Conservation (phyloP, 1,140 invertebrate species). For the Aphelinus atriplicis region DNA sequence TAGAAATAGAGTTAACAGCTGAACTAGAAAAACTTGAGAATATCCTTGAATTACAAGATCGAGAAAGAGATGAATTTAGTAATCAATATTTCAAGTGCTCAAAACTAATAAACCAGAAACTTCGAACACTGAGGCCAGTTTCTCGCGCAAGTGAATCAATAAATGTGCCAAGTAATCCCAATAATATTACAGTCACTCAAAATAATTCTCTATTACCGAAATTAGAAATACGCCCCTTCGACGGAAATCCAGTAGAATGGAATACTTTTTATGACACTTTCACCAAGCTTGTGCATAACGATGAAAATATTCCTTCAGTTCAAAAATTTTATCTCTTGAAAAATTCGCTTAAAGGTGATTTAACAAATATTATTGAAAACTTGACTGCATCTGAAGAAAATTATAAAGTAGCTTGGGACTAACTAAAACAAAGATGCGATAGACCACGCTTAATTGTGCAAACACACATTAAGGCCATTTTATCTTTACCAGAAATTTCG, state of each 20-base stretch:
- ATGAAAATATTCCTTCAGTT: not conserved
- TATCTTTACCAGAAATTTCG: not conserved
- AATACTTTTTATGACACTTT: not conserved
- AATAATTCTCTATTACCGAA: slow-evolving; percentile 29
- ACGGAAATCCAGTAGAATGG: not conserved
- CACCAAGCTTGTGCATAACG: not conserved
- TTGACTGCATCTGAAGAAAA: not conserved
- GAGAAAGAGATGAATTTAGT: not conserved
- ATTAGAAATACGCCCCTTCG: slow-evolving; percentile 25
- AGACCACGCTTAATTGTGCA: not conserved
- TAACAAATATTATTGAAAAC: not conserved
- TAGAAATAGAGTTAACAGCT: not conserved
- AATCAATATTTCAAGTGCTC: not conserved
- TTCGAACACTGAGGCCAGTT: not conserved
- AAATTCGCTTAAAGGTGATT: not conserved
- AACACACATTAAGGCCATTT: not conserved
- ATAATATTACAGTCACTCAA: not conserved
- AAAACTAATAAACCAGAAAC: not conserved
- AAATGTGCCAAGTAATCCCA: not conserved
- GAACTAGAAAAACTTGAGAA: not conserved
- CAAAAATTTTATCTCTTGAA: slow-evolving; percentile 1
- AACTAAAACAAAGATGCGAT: not conserved
- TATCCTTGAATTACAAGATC: not conserved
- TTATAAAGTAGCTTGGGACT: not conserved
- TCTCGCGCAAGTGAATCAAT: not conserved